These are phyloP conservation scores for Actinopyga echinites DNA, from an alignment of 53 echinoderm and acorn worm genomes.

Conservation along the genomic window DNA sequence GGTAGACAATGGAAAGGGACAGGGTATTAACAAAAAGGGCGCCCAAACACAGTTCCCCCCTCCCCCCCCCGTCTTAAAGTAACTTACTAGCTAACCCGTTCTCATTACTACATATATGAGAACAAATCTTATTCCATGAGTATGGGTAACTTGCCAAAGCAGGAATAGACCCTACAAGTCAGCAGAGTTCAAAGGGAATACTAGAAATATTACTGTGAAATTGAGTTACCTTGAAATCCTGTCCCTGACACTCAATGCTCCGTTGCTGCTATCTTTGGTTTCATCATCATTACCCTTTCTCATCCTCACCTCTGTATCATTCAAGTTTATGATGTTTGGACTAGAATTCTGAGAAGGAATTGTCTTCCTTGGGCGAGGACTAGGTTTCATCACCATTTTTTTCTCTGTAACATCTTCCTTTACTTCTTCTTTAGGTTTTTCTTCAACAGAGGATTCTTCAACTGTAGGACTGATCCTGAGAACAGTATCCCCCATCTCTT, in stretches of 20 bases:
- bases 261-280: slow-evolving; percentile 29
- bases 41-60: too few relatives aligned
- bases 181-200: too few relatives aligned
- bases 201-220: neutral
- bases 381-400: neutral
- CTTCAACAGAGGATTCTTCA: too few relatives aligned
- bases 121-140: too few relatives aligned
- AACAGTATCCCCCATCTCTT: too few relatives aligned
- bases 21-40: too few relatives aligned
- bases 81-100: too few relatives aligned
- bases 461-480: too few relatives aligned
- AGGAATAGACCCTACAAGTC: slow-evolving; percentile 29
- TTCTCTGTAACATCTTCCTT: neutral
- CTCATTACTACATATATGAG: too few relatives aligned
- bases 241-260: slow-evolving; percentile 72
- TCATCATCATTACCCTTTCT: slow-evolving; percentile 25
- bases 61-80: too few relatives aligned
- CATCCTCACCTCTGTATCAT: slow-evolving; percentile 11
- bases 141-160: too few relatives aligned
- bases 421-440: neutral
- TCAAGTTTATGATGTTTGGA: neutral
- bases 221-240: slow-evolving; percentile 65
- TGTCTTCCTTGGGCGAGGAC: neutral
- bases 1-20: too few relatives aligned
- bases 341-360: neutral